These are phyloP conservation scores for Tragelaphus scriptus DNA, from an alignment of 2,113 vertebrate genomes.

Conservation along the genomic window DNA sequence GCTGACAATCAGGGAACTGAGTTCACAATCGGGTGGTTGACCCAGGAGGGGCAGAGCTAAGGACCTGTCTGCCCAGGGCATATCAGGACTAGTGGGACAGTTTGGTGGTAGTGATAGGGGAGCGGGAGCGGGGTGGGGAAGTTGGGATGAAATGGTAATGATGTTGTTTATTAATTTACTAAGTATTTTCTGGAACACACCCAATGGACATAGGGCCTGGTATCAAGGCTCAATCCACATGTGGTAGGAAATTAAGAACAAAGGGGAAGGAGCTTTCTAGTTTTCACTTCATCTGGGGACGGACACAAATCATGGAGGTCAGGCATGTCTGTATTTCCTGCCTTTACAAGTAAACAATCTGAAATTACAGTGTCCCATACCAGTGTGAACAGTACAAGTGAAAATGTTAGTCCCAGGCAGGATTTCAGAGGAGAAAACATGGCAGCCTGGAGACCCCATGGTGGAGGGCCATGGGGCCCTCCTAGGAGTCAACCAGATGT, in stretches of 20 bases:
- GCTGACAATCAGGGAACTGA: background rate
- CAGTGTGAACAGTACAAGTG: too few species aligned
- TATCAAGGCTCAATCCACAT: background rate
- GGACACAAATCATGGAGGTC: background rate
- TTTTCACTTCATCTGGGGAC: background rate
- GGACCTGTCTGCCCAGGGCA: background rate
- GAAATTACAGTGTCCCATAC: background rate
- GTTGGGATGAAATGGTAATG: background rate
- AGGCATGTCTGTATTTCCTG: background rate
- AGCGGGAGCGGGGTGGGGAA: fast-evolving
- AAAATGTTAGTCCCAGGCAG: background rate
- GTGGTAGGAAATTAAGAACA: background rate
- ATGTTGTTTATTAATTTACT: background rate
- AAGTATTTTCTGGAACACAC: background rate
- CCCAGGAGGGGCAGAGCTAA: background rate
- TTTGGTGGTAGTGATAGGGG: background rate
- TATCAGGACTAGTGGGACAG: background rate
- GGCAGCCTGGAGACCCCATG: background rate
- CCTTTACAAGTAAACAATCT: background rate
- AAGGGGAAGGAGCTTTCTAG: background rate
- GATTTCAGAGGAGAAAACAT: background rate
- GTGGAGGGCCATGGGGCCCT: too few species aligned
- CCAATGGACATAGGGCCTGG: background rate
- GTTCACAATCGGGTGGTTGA: background rate
- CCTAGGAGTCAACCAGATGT: background rate